Evolutionary conservation across 2,888 invertebrate species (phyloP), one percentile per base, ranked within the genome.

Genomic region (Prenolepis imparis): DNA sequence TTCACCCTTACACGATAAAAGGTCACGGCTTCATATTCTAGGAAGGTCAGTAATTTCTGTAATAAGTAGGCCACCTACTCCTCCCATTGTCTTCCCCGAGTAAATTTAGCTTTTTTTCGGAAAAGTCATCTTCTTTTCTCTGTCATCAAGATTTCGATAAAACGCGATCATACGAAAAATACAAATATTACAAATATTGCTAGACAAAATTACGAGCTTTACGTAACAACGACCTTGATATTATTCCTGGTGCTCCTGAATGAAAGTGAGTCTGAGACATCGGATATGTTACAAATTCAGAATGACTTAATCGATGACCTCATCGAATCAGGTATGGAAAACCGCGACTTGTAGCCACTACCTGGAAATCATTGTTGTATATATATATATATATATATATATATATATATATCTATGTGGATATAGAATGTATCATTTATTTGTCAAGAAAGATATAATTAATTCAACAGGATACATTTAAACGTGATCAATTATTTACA

Each of bases 301-400:
- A 88, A 89, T 92, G 89, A 89, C 86, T 84, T 88, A 84, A 86
- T 18, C 83, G 78, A 87, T 92, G 92, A 92, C 91, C 91, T 88
- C 91, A 90, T 87, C 86, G 68, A 63, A 41, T 86, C 82, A 85
- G 86, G 86, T 88, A 88, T 87, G 89, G 90, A 87, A 85, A 88
- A 83, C 67, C 82, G 66, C 18, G 48, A 18, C 59, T 84, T 83
- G 61, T 83, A 77, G 55, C n/a, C 67, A 52, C 66, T 89, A 89
- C 84, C 41, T 85, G 73, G 82, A 90, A 88, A 61, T 78, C 44
- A 18, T 59, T 63, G n/a, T n/a, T 44, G 15, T 59, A 15, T 18
- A 55, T 59, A 67, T 21, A 36, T 32, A n/a, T n/a, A n/a, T n/a
- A n/a, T n/a, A n/a, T n/a, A n/a, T n/a, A n/a, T n/a, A n/a, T n/a